phyloP scores from a whole-genome alignment of 2,888 invertebrate genomes.

The Ornithoptera priamus region DNA sequence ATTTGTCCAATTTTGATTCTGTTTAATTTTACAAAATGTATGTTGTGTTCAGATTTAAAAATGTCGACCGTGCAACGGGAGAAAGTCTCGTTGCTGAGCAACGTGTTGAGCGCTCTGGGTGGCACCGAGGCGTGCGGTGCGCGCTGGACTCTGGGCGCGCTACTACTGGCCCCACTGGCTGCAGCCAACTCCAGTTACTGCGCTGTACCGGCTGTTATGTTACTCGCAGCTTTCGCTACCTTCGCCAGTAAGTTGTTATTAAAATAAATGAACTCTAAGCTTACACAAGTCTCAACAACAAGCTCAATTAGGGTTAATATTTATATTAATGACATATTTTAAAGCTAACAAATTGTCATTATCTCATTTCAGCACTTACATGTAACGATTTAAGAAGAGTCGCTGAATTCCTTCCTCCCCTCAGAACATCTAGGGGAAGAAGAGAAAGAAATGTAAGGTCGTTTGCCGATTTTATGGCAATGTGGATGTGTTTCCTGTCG shows the following conservation, averaged over 20 bases:
- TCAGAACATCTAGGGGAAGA: constrained; percentile 61
- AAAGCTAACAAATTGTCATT: not conserved
- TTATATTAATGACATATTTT: not conserved
- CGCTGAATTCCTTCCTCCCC: constrained; percentile 62
- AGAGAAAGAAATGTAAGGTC: constrained; percentile 73
- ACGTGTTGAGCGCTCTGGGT: constrained; percentile 48
- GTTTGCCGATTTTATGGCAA: constrained; percentile 78
- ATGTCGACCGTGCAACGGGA: constrained; percentile 53
- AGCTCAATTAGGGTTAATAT: too few species aligned
- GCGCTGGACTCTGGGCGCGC: constrained; percentile 81
- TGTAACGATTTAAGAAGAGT: constrained; percentile 66
- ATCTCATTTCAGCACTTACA: constrained; percentile 66
- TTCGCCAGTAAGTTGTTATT: constrained; percentile 72
- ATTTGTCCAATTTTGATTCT: too few species aligned
- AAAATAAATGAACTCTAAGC: not conserved
- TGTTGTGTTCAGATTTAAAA: constrained; percentile 25
- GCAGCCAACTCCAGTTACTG: constrained; percentile 82
- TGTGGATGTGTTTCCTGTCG: constrained; percentile 81
- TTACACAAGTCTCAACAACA: not conserved
- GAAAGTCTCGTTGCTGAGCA: constrained; percentile 50
- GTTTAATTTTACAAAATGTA: not conserved
- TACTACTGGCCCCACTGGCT: constrained; percentile 79
- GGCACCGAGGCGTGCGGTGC: constrained; percentile 67
- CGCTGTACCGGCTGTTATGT: constrained; percentile 76
- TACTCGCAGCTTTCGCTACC: constrained; percentile 72